Base-by-base conservation (phyloP, 1,140 invertebrate genomes). In the Drusus annulatus region DNA sequence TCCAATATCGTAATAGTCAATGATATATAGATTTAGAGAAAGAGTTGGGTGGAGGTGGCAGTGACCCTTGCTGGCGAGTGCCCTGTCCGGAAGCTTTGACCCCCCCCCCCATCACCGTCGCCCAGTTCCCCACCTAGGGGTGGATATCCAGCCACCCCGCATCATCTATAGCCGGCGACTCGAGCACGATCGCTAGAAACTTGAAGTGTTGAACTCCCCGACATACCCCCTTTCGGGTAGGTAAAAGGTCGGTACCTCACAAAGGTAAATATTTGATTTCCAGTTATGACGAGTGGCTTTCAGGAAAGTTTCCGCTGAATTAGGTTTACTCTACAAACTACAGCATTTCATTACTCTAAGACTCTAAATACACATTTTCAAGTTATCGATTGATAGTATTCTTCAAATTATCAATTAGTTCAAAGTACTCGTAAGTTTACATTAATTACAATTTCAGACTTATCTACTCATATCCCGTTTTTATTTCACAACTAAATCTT, bases 231-330 rank as follows among this genome's bases (percentile, higher is more conserved):
- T 15, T 23, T 23, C 3, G 17, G 56, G 54, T 60, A 23, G 19
- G 36, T 45, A 13, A 45, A 45, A 19, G 56, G 56, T 60, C 17
- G 17, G 56, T 60, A 60, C 56, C 17, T 60, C 56, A 21, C 56
- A 60, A 60, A 60, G 16, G 62, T 65, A 65, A 65, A 65, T 65
- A 65, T 65, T 65, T 65, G 62, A 65, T 65, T 31, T n/a, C 62
- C 62, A 28, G 62, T 65, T 65, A 65, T 65, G 62, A 65, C 62
- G 28, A 65, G 62, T 65, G 62, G 62, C 62, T 31, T 65, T 21
- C 17, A 23, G 56, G 56, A 15, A 21, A 60, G 56, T 23, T 60
- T 65, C 62, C 28, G 62, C 62, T n/a, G 62, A 65, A 65, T 65
- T 28, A 45, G 36, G 36, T 45, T 45, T 45, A 45, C 36, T 45